A percentile compares a stretch with the other conserved stretches of the same genome.
phyloP scores from a whole-genome alignment of 2,888 invertebrate species.

The Galerucella pusilla region DNA sequence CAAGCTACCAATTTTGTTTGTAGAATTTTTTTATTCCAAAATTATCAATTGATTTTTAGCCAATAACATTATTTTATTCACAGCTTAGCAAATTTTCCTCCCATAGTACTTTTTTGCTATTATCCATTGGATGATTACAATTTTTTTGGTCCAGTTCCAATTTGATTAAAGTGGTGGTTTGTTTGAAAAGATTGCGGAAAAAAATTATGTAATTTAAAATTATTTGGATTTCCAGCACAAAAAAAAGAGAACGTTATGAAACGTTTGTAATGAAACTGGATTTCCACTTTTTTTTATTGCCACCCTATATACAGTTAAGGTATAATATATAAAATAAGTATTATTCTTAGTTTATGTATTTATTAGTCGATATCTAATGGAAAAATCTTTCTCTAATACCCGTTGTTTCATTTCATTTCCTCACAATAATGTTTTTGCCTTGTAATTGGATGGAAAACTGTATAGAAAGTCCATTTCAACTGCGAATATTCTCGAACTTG shows the following conservation, averaged over 20 bases:
- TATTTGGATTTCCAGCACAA: conserved; percentile 28
- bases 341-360: conserved; percentile 56
- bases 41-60: too few relatives aligned
- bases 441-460: too few relatives aligned
- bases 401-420: conserved; percentile 3
- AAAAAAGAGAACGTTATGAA: conserved; percentile 53
- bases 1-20: too few relatives aligned
- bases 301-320: conserved; percentile 41
- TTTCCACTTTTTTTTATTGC: conserved; percentile 39
- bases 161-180: conserved; percentile 7
- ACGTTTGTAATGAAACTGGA: conserved; percentile 43
- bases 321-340: conserved; percentile 51
- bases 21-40: too few relatives aligned
- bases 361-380: conserved; percentile 50
- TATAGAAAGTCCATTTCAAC: too few relatives aligned
- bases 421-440: too few relatives aligned
- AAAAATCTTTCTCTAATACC: conserved; percentile 37
- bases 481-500: too few relatives aligned
- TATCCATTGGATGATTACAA: too few relatives aligned
- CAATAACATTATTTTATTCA: too few relatives aligned
- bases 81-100: too few relatives aligned
- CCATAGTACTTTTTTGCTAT: too few relatives aligned
- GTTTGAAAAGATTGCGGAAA: background rate
- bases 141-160: too few relatives aligned
- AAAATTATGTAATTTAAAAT: conserved; percentile 5